These are phyloP conservation scores for Eurytoma adleriae DNA, from an alignment of 2,888 invertebrate genomes.

Conservation along the genomic window DNA sequence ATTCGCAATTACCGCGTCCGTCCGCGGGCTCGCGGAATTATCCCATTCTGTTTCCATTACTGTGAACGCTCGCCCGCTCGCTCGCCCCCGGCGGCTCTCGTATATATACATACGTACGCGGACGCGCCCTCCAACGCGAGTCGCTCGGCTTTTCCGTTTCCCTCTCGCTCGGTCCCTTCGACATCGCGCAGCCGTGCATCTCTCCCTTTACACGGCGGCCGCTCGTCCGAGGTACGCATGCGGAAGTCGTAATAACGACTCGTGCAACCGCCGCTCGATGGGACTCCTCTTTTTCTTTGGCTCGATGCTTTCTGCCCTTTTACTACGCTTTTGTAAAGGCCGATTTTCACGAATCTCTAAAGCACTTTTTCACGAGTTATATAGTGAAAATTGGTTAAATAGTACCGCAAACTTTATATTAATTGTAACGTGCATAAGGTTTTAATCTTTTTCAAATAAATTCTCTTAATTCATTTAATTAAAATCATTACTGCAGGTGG, in stretches of 20 bases:
- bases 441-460: no score
- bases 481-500: no score
- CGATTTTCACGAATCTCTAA: not conserved
- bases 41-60: constrained; percentile 68
- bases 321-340: not conserved
- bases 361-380: no score
- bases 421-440: no score
- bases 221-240: constrained; percentile 2
- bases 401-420: no score
- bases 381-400: no score
- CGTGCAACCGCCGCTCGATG: not conserved
- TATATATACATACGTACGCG: not conserved
- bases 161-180: not conserved
- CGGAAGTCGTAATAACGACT: constrained; percentile 11
- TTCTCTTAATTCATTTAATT: no score
- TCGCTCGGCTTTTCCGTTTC: not conserved
- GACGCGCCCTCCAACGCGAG: not conserved
- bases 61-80: constrained; percentile 1
- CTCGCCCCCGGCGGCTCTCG: not conserved
- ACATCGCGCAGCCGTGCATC: no score
- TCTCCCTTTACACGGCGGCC: not conserved
- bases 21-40: constrained; percentile 72
- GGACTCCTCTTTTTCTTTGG: not conserved
- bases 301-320: not conserved
- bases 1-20: constrained; percentile 75